Evolutionary conservation across 2,113 vertebrate species (phyloP).

Genomic region (Lampris megalopsis): DNA sequence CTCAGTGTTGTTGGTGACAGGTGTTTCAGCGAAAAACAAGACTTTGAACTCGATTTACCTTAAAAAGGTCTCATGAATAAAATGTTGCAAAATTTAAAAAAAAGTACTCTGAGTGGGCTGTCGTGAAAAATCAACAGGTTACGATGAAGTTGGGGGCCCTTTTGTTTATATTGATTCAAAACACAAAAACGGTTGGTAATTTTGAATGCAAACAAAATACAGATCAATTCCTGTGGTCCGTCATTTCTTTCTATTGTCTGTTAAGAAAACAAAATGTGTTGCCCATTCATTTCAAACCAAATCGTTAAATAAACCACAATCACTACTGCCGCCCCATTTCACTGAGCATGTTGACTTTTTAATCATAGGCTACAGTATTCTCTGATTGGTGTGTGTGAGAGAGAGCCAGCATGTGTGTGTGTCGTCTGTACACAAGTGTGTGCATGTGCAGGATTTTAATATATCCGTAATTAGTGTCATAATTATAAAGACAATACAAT

Average conservation of each 20-base stretch:
- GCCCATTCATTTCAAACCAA: constrained; percentile 51
- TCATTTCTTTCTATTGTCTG: constrained; percentile 40
- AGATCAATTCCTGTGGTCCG: neutral
- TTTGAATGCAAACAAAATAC: constrained; percentile 42
- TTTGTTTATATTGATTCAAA: neutral
- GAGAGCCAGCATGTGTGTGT: constrained; percentile 6
- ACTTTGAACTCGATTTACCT: constrained; percentile 39
- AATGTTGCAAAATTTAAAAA: constrained; percentile 32
- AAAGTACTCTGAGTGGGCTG: neutral
- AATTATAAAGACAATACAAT: constrained; percentile 80
- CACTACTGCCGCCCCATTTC: constrained; percentile 63
- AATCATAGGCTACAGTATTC: constrained; percentile 67
- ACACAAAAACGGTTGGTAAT: constrained; percentile 16
- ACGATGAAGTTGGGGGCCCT: no score
- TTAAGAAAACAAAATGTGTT: constrained; percentile 41
- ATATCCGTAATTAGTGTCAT: constrained; percentile 81
- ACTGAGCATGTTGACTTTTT: constrained; percentile 62
- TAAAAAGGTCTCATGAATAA: constrained; percentile 22
- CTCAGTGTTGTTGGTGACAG: constrained; percentile 31
- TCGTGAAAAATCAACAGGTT: no score
- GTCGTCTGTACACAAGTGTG: constrained; percentile 21
- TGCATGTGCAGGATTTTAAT: constrained; percentile 58
- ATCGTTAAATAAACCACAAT: constrained; percentile 30
- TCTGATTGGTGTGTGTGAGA: constrained; percentile 53
- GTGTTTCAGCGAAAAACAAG: neutral